Base-by-base conservation (phyloP, 2,113 vertebrate genomes). In the Indri indri region DNA sequence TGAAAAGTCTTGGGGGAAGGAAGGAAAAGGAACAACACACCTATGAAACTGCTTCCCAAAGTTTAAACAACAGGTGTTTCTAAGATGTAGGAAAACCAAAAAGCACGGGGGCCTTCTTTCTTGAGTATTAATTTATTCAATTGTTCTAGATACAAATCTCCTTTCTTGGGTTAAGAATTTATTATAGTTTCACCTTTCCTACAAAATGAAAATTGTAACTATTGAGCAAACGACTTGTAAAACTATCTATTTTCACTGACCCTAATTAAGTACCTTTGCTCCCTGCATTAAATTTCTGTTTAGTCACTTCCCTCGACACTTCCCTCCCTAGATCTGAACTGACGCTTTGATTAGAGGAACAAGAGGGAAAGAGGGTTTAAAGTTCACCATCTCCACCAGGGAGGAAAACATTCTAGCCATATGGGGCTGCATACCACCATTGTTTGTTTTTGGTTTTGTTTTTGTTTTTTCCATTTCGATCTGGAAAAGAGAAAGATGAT, bases 181-280 rank as follows among this genome's bases (percentile, higher is more conserved):
- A 32, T 18, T 86, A 65, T 7, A 54, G 20, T 63, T 94, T 76
- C 50, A 23, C 34, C 20, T 94, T 96, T 91, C 74, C 79, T 77
- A 84, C 92, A 71, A 97, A 98, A 95, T 94, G 73, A 95, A 97
- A 93, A 90, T 61, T 93, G 52, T 22, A 90, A 85, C 40, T 68
- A 45, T 94, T 95, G 92, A 89, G 92, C 61, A 96, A 95, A 96
- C 68, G 89, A 57, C 90, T 66, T 40, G 76, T 88, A 97, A 97
- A n/a, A 66, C 68, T 27, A 47, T 93, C 37, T 79, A 50, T 95
- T 61, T 65, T 71, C 8, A 8, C 17, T 86, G 74, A 57, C 68
- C 76, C 45, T 61, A 68, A 79, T 14, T 94, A 90, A 84, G 70
- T 40, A 50, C 25, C 45, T 83, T 59, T 90, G 74, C 20, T 97